phyloP scores from a whole-genome alignment of 2,888 invertebrate species.

The Prosopocoilus inquinatus region DNA sequence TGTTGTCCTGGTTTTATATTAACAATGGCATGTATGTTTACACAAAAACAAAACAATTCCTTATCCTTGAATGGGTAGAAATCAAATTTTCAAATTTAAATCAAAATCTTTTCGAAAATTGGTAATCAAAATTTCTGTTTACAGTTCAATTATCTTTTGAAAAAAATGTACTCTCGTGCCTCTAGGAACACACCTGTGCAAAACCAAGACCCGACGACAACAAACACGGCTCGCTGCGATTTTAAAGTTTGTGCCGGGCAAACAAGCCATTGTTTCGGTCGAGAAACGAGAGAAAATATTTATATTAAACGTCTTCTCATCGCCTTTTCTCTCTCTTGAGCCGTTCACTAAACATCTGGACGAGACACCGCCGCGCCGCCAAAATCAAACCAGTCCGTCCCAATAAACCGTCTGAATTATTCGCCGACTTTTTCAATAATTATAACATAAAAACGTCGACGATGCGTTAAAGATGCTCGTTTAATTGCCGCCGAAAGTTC shows the following conservation, averaged over 20 bases:
- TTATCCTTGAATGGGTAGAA: too few species aligned
- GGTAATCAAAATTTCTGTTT: too few species aligned
- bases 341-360: background rate
- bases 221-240: constrained; percentile 11
- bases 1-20: too few species aligned
- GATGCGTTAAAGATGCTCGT: background rate
- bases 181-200: background rate
- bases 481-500: background rate
- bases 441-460: constrained; percentile 4
- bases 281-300: constrained; percentile 15
- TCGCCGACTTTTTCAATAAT: constrained; percentile 2
- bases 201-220: background rate
- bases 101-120: too few species aligned
- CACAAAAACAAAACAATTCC: too few species aligned
- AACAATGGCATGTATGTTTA: too few species aligned
- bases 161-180: too few species aligned
- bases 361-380: background rate
- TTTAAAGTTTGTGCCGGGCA: constrained; percentile 15
- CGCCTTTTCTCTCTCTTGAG: background rate
- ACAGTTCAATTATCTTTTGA: too few species aligned
- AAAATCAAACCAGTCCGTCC: background rate
- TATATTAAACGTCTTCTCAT: background rate
- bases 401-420: constrained; percentile 1
- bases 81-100: too few species aligned
- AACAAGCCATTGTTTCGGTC: constrained; percentile 17